These are phyloP conservation scores for Pelobates fuscus DNA, from an alignment of 2,113 vertebrate species.

Conservation along the genomic window DNA sequence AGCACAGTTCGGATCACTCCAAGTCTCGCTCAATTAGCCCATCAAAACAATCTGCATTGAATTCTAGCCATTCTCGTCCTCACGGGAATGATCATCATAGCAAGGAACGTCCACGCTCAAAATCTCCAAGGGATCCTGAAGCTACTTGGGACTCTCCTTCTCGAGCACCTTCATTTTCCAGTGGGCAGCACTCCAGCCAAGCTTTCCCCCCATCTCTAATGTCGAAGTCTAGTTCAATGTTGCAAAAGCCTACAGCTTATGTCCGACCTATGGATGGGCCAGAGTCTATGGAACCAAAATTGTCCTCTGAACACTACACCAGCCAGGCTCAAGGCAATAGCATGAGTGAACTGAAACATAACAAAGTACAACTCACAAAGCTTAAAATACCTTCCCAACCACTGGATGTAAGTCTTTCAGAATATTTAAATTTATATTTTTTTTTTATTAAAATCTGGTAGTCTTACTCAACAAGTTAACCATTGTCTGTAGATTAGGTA, in stretches of 20 bases:
- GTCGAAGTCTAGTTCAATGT: slow-evolving; percentile 92
- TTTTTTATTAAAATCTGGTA: no score
- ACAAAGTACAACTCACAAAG: slow-evolving; percentile 92
- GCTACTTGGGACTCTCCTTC: slow-evolving; percentile 96
- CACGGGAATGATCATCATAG: slow-evolving; percentile 84
- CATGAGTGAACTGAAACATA: slow-evolving; percentile 88
- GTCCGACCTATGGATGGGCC: slow-evolving; percentile 97
- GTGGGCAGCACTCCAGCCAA: slow-evolving; percentile 88
- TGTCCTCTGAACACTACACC: slow-evolving; percentile 85
- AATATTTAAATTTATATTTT: no score
- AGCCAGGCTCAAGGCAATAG: slow-evolving; percentile 80
- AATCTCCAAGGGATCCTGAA: slow-evolving; percentile 91
- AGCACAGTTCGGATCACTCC: slow-evolving; percentile 90
- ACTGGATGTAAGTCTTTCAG: slow-evolving; percentile 77
- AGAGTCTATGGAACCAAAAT: slow-evolving; percentile 91
- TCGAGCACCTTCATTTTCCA: slow-evolving; percentile 84
- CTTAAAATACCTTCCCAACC: slow-evolving; percentile 96
- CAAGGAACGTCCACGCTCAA: slow-evolving; percentile 92
- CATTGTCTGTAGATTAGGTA: no score
- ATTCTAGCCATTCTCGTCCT: slow-evolving; percentile 81
- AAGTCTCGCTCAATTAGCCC: slow-evolving; percentile 88
- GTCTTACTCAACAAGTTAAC: no score
- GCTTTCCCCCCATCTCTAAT: slow-evolving; percentile 93
- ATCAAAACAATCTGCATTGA: slow-evolving; percentile 72
- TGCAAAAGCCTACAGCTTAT: slow-evolving; percentile 96